Conservation (phyloP, 2,888 invertebrate species). For the Hipparchia semele region DNA sequence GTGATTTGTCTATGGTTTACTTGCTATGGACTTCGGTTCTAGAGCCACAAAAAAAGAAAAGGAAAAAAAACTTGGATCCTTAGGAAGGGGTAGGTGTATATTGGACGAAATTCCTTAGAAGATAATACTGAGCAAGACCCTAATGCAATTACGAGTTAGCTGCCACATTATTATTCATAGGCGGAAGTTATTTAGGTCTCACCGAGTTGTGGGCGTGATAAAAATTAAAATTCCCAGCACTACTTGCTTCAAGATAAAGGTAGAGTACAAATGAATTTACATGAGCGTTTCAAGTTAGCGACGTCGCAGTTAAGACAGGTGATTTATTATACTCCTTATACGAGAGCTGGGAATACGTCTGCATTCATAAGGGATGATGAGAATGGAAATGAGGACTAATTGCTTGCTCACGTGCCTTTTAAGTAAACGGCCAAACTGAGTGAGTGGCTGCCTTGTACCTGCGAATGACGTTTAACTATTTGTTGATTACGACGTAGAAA, state of each 20-base stretch:
- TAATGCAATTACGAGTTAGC: background rate
- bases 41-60: no score
- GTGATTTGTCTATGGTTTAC: no score
- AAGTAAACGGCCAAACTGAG: constrained; percentile 3
- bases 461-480: background rate
- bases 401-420: constrained; percentile 13
- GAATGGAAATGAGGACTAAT: constrained; percentile 30
- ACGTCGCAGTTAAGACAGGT: constrained; percentile 38
- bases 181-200: constrained; percentile 17
- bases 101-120: background rate
- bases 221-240: constrained; percentile 26
- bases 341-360: constrained; percentile 28
- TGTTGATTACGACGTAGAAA: no score
- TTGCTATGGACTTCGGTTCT: no score
- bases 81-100: background rate
- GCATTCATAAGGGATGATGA: constrained; percentile 26
- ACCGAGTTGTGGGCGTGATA: constrained; percentile 10
- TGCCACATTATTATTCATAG: constrained; percentile 15
- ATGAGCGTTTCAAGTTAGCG: constrained; percentile 52
- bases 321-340: constrained; percentile 39
- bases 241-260: constrained; percentile 16
- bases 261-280: constrained; percentile 49
- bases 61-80: no score
- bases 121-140: background rate
- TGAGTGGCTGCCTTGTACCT: background rate